Base-by-base conservation (phyloP, 2,113 vertebrate species). In the Elgaria multicarinata region DNA sequence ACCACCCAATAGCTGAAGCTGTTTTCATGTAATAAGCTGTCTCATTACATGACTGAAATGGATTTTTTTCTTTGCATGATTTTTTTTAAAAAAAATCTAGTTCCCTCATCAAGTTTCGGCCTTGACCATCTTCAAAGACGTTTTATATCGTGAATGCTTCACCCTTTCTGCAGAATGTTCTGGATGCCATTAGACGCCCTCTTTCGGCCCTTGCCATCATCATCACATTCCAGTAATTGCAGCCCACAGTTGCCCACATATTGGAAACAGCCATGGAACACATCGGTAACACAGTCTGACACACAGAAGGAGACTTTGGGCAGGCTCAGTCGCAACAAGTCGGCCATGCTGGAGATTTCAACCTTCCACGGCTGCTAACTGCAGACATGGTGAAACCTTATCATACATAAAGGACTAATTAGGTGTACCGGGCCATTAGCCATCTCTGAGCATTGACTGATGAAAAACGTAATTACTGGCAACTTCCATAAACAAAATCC, bases 341-440 rank as follows among this genome's bases (percentile, higher is more conserved):
- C 89, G 31, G 0, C 90, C 55, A 44, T 0, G 2, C 90, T 6
- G 86, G 0, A 0, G 82, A 55, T 88, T 90, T 90, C 95, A 90
- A 91, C 90, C 90, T 92, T 78, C 28, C 42, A 44, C 46, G 8
- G 10, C 94, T 36, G 10, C 93, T 36, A 69, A 87, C 90, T 89
- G 69, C 18, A 93, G 91, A 90, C 91, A 28, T 90, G 93, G 90
- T 95, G 95, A 95, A 96, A 96, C 92, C 87, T 93, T 93, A 96
- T 96, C 96, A 93, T 89, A 95, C 93, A 91, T 95, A 92, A 93
- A 95, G 95, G 94, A 94, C 93, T 95, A 96, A 96, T 95, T 95
- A 95, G 95, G 93, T 95, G 95, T 94, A 94, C 94, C 90, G 91
- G 93, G 94, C 94, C 87, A 94, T 95, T 94, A 95, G 94, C 94